Evolutionary conservation across 2,113 vertebrate genomes (phyloP), one percentile per base, ranked within the genome.

Genomic region (Nestor notabilis): DNA sequence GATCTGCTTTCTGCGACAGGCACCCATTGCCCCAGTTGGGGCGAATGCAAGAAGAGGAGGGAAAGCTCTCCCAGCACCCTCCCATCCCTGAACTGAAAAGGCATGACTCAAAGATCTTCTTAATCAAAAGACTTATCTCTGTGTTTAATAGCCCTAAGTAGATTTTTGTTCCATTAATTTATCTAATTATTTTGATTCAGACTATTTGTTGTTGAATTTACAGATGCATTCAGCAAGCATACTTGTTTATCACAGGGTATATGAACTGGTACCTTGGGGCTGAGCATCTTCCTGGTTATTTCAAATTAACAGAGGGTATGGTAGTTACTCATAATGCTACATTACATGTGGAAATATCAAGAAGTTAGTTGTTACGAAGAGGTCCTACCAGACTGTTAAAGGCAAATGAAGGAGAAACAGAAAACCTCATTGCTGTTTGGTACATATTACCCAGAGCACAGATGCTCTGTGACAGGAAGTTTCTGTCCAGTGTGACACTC

Each of bases 401-500:
- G 46, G 15, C 29, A 50, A 90, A 84, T 10, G 29, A 55, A 89
- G 17, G 55, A 66, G 41, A 56, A 75, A 69, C 3, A 86, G 43
- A 75, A 80, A 70, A 31, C 8, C 18, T 72, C 7, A 43, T 65
- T 44, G 39, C 39, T 39, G 39, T 39, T 39, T 39, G 39, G 39
- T 39, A 39, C 39, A 39, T 39, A 11, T 39, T 39, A 39, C 39
- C 39, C 39, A 39, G 39, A 39, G 39, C 33, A 23, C 5, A 17
- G 17, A 12, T 24, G 19, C 17, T 77, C 83, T 72, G 61, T 25
- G 25, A 29, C 3, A 31, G 17, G 60, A 10, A 0, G 0, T 17
- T 93, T 47, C 68, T 39, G 13, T 27, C 15, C 47, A 17, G 18
- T 25, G 7, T 21, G 28, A 35, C 15, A 5, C 39, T 29, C 11